Base-by-base conservation (phyloP, 2,888 invertebrate genomes). In the Drosophila paracracens region DNA sequence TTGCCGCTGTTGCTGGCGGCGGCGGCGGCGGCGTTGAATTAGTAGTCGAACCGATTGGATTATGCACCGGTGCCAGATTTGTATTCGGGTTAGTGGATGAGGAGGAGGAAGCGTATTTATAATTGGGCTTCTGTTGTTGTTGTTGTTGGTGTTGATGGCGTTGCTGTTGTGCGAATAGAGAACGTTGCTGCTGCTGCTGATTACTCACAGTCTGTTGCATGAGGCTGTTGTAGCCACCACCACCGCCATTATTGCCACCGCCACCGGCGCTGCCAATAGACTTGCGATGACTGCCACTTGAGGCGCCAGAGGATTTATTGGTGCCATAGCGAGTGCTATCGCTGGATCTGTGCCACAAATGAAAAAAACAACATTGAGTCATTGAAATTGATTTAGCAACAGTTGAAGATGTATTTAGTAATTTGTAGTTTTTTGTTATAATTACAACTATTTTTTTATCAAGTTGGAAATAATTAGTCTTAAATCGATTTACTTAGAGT, bases 291-390 rank as follows among this genome's bases (percentile, higher is more conserved):
- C 93, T 93, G 72, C 93, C 93, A 63, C 93, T 93, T 33, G 93
- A 93, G 66, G 93, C 93, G 65, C 93, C 93, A 16, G 93, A 93
- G 33, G 93, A 93, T 70, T 93, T 93, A 77, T 93, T 93, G 51
- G 93, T 93, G 70, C 93, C 93, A 83, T 95, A 95, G 91, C 94
- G 94, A 91, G 95, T 94, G 93, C 95, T 94, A 93, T 94, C 95
- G 91, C 95, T 93, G 92, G 94, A 93, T 94, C 95, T 93, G 29
- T 58, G 31, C 2, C 16, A 27, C 48, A 58, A 13, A 36, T 16
- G 7, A 51, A 8, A 27, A 18, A 18, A 6, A 50, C 21, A 50
- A 18, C 6, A 16, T 52, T 50, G 7, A 13, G 5, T 10, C 18
- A 18, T 29, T 11, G 6, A 50, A 29, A 29, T 29, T 29, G 29